These are phyloP conservation scores for Nanorana parkeri DNA, from an alignment of 2,113 vertebrate genomes.

Conservation along the genomic window DNA sequence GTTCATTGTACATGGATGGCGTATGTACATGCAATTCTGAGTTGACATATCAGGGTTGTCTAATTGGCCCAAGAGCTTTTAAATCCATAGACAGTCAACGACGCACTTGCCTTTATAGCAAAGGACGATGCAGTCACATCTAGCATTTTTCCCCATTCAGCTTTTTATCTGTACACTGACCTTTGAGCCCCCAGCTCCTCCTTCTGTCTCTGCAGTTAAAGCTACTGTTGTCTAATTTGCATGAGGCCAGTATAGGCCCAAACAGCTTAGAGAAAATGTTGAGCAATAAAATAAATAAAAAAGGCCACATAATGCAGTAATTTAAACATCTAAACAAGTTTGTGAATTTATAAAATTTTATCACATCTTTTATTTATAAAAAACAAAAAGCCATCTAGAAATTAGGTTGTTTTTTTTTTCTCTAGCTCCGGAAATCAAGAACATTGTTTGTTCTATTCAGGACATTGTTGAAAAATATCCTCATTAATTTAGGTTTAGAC, in stretches of 20 bases:
- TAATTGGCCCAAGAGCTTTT: slow-evolving; percentile 2
- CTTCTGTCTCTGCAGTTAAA: slow-evolving; percentile 60
- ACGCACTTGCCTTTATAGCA: slow-evolving; percentile 57
- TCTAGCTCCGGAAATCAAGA: too few relatives aligned
- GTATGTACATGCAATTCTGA: too few relatives aligned
- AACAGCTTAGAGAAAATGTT: slow-evolving; percentile 38
- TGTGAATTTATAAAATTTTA: neutral
- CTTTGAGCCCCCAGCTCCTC: slow-evolving; percentile 66
- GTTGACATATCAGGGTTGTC: neutral
- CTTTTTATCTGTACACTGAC: slow-evolving; percentile 66
- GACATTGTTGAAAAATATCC: too few relatives aligned
- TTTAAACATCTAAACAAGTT: too few relatives aligned
- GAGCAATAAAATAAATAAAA: neutral
- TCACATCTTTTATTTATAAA: neutral
- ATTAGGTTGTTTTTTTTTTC: too few relatives aligned
- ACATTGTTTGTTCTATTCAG: too few relatives aligned
- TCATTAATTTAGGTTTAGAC: too few relatives aligned
- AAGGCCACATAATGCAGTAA: neutral
- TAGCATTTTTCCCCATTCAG: slow-evolving; percentile 58
- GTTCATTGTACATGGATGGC: too few relatives aligned
- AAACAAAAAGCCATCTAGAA: neutral
- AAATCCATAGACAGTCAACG: neutral
- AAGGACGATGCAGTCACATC: slow-evolving; percentile 57
- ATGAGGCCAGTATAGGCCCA: slow-evolving; percentile 55
- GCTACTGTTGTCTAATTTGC: slow-evolving; percentile 63